Evolutionary conservation across 2,888 invertebrate genomes (phyloP).

Genomic region (Herminia tarsipennalis): DNA sequence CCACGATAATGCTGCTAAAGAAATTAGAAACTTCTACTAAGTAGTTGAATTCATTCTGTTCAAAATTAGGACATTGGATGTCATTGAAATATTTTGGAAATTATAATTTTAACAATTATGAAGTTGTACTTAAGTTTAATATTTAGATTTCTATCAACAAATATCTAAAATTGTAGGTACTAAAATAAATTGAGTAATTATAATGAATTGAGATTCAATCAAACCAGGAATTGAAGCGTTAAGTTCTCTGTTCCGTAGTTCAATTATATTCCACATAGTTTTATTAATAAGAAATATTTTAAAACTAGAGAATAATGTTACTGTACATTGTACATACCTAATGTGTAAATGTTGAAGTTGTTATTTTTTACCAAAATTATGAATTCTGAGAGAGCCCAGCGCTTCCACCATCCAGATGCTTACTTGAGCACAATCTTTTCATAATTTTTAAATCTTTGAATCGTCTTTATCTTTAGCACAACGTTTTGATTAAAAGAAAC

Average conservation of each 20-base stretch:
- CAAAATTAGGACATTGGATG: too few relatives aligned
- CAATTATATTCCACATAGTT: slow-evolving; percentile 38
- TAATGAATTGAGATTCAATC: slow-evolving; percentile 13
- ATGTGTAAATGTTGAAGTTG: slow-evolving; percentile 46
- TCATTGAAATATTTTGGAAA: too few relatives aligned
- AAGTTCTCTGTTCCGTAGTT: slow-evolving; percentile 28
- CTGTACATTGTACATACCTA: too few relatives aligned
- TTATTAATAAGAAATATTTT: slow-evolving; percentile 31
- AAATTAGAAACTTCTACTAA: too few relatives aligned
- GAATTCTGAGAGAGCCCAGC: slow-evolving; percentile 25
- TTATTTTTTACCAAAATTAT: slow-evolving; percentile 60
- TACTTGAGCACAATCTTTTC: slow-evolving; percentile 51
- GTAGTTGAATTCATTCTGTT: too few relatives aligned
- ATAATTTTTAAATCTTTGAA: slow-evolving; percentile 48
- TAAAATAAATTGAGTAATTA: not conserved
- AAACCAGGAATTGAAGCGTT: slow-evolving; percentile 25
- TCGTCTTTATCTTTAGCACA: slow-evolving; percentile 64
- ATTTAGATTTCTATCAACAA: not conserved
- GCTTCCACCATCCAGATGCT: slow-evolving; percentile 39
- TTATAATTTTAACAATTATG: too few relatives aligned
- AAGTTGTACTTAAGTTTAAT: too few relatives aligned
- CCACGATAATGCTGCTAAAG: too few relatives aligned
- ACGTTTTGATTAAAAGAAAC: slow-evolving; percentile 56
- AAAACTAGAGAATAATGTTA: slow-evolving; percentile 34
- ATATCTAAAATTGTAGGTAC: not conserved